Evolutionary conservation across 2,797 vertebrate species (phyloP), one percentile per base, ranked within the genome.

Genomic region (Fistularia commersonii): DNA sequence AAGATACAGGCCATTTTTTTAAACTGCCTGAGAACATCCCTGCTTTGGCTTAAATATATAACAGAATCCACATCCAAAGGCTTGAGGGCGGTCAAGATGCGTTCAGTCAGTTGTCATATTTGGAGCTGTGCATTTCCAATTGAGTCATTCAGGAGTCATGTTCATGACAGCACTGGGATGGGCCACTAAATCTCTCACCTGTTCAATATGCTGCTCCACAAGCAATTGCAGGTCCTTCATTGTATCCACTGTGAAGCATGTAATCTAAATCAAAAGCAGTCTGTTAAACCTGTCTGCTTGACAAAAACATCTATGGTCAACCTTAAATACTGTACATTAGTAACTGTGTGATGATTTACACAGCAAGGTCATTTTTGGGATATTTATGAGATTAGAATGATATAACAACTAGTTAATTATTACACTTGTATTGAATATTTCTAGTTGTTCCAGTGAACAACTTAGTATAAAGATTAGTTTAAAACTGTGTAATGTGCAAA

Each of bases 171-270:
- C n/a, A 34, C 10, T 33, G 7, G 5, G n/a, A n/a, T 8, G 6
- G 13, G 6, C 47, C 4, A 11, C 0, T 11, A 5, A 51, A 32
- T 54, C 11, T 53, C 66, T 65, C 32, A 84, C 91, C 84, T 91
- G 89, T 34, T 89, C 76, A 46, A 89, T 71, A 47, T 92, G 76
- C 61, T 86, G 82, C 47, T 87, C 84, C 41, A 91, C 56, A 66
- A 89, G 45, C 13, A 64, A 13, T 58, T 80, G 72, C 34, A 91
- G 76, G 15, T 90, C 87, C 34, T 71, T 74, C 8, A 85, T 15
- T 59, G 66, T 87, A 13, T 88, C 74, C 66, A 87, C 72, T n/a
- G 67, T 79, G 44, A 85, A 70, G 45, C 62, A 77, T 6, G 65
- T 84, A 5, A 90, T 67, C 91, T 92, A 44, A 37, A 72, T 69